These are phyloP conservation scores for Hypocryptadius cinnamomeus DNA, from an alignment of 2,113 vertebrate species.

Conservation along the genomic window DNA sequence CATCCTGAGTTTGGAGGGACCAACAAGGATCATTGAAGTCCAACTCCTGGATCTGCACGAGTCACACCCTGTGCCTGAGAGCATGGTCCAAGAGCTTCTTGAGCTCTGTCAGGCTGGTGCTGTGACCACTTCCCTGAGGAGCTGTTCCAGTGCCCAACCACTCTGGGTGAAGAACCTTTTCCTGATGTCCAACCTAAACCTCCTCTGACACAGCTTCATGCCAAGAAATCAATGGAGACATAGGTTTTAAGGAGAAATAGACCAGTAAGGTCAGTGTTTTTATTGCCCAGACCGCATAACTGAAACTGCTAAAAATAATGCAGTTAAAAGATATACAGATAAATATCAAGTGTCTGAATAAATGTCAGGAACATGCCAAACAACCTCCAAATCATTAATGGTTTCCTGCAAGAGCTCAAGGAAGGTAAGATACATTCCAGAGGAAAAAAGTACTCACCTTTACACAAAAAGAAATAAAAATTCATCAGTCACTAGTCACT, in stretches of 20 bases:
- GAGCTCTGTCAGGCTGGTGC: background rate
- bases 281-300: background rate
- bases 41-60: background rate
- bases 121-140: background rate
- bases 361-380: background rate
- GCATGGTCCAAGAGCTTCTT: rapidly evolving
- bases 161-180: background rate
- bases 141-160: background rate
- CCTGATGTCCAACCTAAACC: background rate
- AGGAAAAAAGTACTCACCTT: background rate
- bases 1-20: background rate
- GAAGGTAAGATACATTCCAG: background rate
- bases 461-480: background rate
- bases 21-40: background rate
- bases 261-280: background rate
- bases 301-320: background rate
- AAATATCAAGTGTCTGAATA: background rate
- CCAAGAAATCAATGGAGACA: background rate
- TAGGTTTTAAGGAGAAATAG: background rate
- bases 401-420: background rate
- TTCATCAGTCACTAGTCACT: background rate
- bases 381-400: background rate
- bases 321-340: background rate
- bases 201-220: background rate
- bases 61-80: background rate